Percentiles rank a stretch among this genome's conserved stretches.
These are phyloP conservation scores for Babylonia areolata DNA, from an alignment of 1,140 invertebrate species.

Conservation along the genomic window DNA sequence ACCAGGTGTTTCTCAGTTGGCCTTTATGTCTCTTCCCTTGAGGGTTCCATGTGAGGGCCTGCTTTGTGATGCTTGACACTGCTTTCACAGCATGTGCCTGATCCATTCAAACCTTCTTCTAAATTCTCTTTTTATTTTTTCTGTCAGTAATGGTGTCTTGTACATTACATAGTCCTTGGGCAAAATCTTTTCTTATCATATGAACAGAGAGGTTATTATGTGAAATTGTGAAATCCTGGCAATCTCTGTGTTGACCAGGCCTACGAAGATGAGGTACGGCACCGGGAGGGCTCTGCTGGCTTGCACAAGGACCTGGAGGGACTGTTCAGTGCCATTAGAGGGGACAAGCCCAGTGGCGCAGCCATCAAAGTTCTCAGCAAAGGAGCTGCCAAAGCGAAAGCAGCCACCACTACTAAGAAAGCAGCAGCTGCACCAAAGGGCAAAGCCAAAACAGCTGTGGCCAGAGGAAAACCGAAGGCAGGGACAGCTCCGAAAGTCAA, in stretches of 20 bases:
- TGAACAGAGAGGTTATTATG: no score
- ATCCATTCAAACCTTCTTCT: no score
- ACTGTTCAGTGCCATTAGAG: conserved; percentile 45
- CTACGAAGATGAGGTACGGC: conserved; percentile 60
- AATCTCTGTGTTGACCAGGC: neutral
- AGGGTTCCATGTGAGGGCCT: no score
- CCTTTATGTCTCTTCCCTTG: no score
- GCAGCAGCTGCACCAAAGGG: neutral
- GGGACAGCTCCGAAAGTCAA: neutral
- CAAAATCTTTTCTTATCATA: no score
- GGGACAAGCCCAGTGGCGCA: neutral
- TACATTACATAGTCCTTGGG: no score
- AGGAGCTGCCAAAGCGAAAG: neutral
- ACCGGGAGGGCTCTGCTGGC: conserved; percentile 32
- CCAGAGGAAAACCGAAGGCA: neutral
- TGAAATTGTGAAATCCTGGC: no score
- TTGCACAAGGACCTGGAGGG: conserved; percentile 51
- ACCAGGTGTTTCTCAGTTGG: no score
- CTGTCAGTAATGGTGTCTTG: no score
- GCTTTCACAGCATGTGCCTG: no score
- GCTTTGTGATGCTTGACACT: no score
- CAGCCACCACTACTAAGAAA: neutral
- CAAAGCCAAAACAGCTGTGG: neutral
- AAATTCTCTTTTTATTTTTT: no score
- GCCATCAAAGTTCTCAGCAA: neutral